Evolutionary conservation across 2,888 invertebrate genomes (phyloP).

Genomic region (Cataglyphis altisquamis): DNA sequence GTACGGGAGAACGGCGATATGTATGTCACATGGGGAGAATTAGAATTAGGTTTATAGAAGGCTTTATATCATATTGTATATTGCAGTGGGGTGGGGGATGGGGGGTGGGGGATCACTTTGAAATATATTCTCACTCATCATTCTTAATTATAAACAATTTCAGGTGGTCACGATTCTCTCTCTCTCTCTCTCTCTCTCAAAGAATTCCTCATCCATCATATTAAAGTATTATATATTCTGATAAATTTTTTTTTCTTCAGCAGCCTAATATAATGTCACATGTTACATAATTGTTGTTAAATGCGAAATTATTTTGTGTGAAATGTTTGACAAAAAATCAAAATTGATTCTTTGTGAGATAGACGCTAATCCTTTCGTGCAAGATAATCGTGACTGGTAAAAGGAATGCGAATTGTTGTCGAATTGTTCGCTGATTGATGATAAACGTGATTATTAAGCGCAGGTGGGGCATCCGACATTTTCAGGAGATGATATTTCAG

Average conservation of each 20-base stretch:
- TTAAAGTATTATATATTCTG: slow-evolving; percentile 1
- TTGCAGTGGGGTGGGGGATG: neutral
- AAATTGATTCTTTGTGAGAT: slow-evolving; percentile 5
- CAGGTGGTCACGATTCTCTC: neutral
- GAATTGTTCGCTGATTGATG: slow-evolving; percentile 8
- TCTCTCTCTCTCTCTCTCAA: neutral
- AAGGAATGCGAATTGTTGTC: slow-evolving; percentile 19
- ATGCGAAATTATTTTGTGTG: neutral
- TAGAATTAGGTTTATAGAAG: slow-evolving; percentile 11
- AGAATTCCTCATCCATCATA: neutral
- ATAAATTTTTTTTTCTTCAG: neutral
- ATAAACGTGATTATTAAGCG: neutral
- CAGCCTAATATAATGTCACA: neutral
- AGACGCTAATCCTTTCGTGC: slow-evolving; percentile 6
- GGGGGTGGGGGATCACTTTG: neutral
- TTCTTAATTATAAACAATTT: neutral
- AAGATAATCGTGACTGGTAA: slow-evolving; percentile 25
- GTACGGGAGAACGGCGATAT: neutral
- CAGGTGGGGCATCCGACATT: slow-evolving; percentile 43
- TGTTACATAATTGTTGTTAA: neutral
- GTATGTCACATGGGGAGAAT: slow-evolving; percentile 11
- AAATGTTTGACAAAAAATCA: neutral
- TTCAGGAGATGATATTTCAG: slow-evolving; percentile 35
- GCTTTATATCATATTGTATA: neutral
- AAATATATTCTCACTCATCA: neutral